Base-by-base conservation (phyloP, 2,888 invertebrate genomes). In the Rhorus exstirpatorius region DNA sequence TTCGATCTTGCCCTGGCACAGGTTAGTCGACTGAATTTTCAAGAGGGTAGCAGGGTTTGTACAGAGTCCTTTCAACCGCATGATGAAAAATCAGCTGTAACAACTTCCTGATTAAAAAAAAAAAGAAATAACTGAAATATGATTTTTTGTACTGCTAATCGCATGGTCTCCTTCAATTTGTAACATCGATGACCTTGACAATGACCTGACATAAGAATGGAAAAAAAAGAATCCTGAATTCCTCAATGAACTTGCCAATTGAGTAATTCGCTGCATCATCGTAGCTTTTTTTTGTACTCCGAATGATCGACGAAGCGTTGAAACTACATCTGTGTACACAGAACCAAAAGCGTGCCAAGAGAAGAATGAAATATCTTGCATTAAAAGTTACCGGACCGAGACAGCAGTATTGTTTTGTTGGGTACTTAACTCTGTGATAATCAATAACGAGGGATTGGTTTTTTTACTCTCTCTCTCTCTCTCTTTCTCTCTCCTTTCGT, bases 1-100 rank as follows among this genome's bases (percentile, higher is more conserved):
- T 74, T 84, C 68, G 83, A 79, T 41, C 65, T 76, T n/a, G 74
- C 83, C 63, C 17, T 86, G 24, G 76, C 81, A 12, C 90, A 90
- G 88, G 91, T 90, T 84, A 86, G 85, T 79, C 55, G 21, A 41
- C 19, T 1, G 8, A 19, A 41, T 70, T 55, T 19, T 14, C 35
- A 21, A 26, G 24, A 14, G 21, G 51, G 51, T 53, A 24, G 58
- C 24, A 24, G 58, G 14, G 1, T 31, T n/a, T 14, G 14, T 31
- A 10, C 3, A 19, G 4, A 51, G 17, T 1, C 8, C 8, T 24
- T 12, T 0, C 4, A 24, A 44, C 21, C 6, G 24, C n/a, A n/a
- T n/a, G n/a, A n/a, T 1, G 24, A 12, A 53, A 12, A 53, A 14
- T n/a, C n/a, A n/a, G n/a, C n/a, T n/a, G n/a, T n/a, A n/a, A n/a